Evolutionary conservation across 2,797 vertebrate genomes (phyloP), one percentile per base, ranked within the genome.

Genomic region (Smutsia temminckii): DNA sequence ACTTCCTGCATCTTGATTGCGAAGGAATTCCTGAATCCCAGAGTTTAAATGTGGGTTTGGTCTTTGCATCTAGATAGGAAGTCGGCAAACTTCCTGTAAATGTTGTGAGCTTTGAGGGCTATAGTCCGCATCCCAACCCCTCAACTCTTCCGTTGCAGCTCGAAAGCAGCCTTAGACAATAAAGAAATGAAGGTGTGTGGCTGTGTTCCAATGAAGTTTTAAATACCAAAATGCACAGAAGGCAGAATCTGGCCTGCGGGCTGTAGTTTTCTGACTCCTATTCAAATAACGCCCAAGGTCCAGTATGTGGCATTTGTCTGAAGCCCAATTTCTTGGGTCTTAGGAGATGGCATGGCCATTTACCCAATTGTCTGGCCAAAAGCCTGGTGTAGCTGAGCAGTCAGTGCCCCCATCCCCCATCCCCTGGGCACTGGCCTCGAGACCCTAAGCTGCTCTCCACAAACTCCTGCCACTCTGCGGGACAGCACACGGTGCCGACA

Each of bases 391-490:
- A 46, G 27, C 49, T 29, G 49, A 40, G 5, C 32, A 13, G 32
- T 21, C 57, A 34, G 7, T 9, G 12, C 32, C 59, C 59, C 61
- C 49, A 27, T 8, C 4, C 25, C 25, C 25, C 20, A 46, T 7
- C 14, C 42, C 69, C 12, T 1, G 59, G 68, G 46, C 37, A 57
- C 20, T 68, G 16, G 8, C 25, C 77, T 27, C 49, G 32, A 20
- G 51, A 40, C 40, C 13, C 14, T 21, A 79, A 4, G 34, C 53
- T 80, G 37, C 57, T 71, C 37, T 17, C 57, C 37, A 46, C 66
- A 8, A 32, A 40, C 18, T 0, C 46, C 32, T 20, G 1, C 5
- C 3, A 37, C 66, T 20, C 55, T 57, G 51, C 16, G 1, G 0
- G 4, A 7, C 17, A 6, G 61, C 37, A 23, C 14, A 42, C 55